Evolutionary conservation across 2,888 invertebrate species (phyloP).

Genomic region (Halocaridina rubra): DNA sequence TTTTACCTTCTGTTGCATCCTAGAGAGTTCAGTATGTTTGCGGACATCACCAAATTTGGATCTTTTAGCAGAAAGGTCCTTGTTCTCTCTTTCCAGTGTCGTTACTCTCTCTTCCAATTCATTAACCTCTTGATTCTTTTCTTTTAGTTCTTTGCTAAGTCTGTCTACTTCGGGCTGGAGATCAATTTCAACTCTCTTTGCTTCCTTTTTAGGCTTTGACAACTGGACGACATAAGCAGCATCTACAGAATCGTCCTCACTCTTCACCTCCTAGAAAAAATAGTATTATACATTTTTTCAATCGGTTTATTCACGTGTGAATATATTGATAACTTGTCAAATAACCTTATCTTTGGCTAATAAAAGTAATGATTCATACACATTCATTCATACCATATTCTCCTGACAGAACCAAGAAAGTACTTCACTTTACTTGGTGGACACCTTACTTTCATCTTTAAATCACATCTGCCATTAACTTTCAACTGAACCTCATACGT

Average conservation of each 20-base stretch:
- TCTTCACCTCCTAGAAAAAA: conserved; percentile 60
- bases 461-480: no score
- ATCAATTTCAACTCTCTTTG: conserved; percentile 61
- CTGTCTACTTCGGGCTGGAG: conserved; percentile 69
- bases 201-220: conserved; percentile 47
- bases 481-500: no score
- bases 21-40: conserved; percentile 55
- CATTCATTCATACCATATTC: no score
- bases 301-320: no score
- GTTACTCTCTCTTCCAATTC: conserved; percentile 89
- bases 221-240: conserved; percentile 62
- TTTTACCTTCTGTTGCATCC: conserved; percentile 58
- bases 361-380: no score
- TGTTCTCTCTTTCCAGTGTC: conserved; percentile 80
- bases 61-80: conserved; percentile 83
- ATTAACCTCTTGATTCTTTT: conserved; percentile 85
- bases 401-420: no score
- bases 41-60: conserved; percentile 72
- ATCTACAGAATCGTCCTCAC: conserved; percentile 58
- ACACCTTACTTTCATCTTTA: no score
- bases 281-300: no score
- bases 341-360: no score
- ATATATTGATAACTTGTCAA: no score
- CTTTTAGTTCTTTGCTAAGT: conserved; percentile 86
- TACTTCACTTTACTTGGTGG: no score